A percentile compares a stretch with the other conserved stretches of the same genome.
Evolutionary conservation across 2,113 vertebrate genomes (phyloP).

Genomic region (Pseudopipra pipra): DNA sequence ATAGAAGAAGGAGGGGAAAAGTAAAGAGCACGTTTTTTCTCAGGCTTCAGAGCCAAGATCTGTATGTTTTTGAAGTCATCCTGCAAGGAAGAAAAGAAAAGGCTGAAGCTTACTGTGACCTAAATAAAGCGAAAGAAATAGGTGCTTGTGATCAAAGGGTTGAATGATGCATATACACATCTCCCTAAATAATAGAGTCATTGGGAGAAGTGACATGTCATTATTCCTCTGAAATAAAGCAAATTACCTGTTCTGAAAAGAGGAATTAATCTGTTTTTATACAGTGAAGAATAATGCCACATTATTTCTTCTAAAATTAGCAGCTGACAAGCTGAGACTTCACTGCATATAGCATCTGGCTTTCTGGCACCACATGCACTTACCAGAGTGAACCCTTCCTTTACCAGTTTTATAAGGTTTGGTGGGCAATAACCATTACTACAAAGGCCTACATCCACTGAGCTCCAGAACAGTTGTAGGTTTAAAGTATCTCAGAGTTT

Average conservation of each 20-base stretch:
- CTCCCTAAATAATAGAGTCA: slow-evolving; percentile 28
- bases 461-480: not conserved
- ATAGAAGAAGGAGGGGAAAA: not conserved
- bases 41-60: slow-evolving; percentile 1
- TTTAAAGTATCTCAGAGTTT: not conserved
- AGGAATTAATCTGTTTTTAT: slow-evolving; percentile 42
- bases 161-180: slow-evolving; percentile 51
- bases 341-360: not conserved
- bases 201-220: slow-evolving; percentile 26
- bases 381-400: not conserved
- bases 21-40: not conserved
- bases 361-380: not conserved
- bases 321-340: slow-evolving; percentile 24
- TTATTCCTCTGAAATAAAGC: slow-evolving; percentile 48
- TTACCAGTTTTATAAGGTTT: not conserved
- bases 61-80: slow-evolving; percentile 30
- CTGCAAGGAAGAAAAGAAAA: slow-evolving; percentile 27
- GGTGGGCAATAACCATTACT: not conserved
- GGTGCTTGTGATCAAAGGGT: slow-evolving; percentile 48
- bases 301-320: slow-evolving; percentile 54
- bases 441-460: not conserved
- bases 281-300: slow-evolving; percentile 41
- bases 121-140: slow-evolving; percentile 49
- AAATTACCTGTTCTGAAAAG: slow-evolving; percentile 45
- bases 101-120: slow-evolving; percentile 34